phyloP scores from a whole-genome alignment of 2,113 vertebrate species.

The Dipodomys merriami region DNA sequence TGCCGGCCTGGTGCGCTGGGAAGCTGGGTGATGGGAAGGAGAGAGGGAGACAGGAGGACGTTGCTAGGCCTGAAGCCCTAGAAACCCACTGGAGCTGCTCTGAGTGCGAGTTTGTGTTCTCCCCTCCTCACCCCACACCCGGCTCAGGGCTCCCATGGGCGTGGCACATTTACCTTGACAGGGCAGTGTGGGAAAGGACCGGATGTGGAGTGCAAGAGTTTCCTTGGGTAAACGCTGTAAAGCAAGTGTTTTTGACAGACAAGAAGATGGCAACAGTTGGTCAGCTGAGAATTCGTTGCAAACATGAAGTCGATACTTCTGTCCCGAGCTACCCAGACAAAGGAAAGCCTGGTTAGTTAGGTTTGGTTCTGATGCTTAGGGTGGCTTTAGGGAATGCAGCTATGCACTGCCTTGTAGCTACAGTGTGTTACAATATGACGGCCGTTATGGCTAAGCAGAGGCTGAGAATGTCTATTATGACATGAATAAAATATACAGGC shows the following conservation, averaged over 20 bases:
- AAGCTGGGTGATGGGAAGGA: background rate
- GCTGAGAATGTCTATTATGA: accelerated
- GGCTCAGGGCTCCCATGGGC: background rate
- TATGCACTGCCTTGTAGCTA: no score
- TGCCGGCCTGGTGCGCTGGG: background rate
- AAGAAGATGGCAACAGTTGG: no score
- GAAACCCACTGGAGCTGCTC: background rate
- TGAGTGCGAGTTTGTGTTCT: background rate
- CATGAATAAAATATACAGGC: background rate
- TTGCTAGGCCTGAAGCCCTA: background rate
- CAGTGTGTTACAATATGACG: background rate
- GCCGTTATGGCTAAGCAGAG: background rate
- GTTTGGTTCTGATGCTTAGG: background rate
- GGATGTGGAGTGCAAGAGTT: no score
- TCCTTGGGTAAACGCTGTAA: no score
- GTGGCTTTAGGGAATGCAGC: background rate
- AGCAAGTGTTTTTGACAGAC: no score
- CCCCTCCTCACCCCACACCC: background rate
- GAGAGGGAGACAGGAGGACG: background rate
- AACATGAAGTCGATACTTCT: no score
- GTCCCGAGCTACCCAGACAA: background rate
- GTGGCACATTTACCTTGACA: background rate
- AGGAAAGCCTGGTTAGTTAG: background rate
- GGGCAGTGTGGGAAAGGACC: background rate
- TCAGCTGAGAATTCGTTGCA: no score